Percentiles rank a stretch among this genome's conserved stretches.
phyloP scores from a whole-genome alignment of 2,797 vertebrate genomes.

The Fringilla coelebs region DNA sequence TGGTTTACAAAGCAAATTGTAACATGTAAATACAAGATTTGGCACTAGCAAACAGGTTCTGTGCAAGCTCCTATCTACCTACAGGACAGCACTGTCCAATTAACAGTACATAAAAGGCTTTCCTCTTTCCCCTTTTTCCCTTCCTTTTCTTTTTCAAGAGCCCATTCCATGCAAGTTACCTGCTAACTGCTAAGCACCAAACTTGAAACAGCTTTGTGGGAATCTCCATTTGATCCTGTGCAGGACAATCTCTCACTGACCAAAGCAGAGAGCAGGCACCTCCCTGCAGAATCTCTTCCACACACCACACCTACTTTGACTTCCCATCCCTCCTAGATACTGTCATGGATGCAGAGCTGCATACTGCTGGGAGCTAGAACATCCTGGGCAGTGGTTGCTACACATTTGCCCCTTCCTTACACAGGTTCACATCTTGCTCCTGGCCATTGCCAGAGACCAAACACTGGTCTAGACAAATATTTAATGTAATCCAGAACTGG shows the following conservation, averaged over 20 bases:
- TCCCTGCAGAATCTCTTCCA: fast-evolving
- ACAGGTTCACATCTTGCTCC: background rate
- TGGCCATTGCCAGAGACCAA: background rate
- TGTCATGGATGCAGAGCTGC: background rate
- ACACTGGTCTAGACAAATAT: background rate
- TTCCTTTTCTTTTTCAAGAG: background rate
- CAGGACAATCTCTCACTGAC: background rate
- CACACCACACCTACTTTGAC: background rate
- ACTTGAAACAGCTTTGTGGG: background rate
- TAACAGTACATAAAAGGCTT: fast-evolving
- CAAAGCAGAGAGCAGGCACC: background rate
- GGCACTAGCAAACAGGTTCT: background rate
- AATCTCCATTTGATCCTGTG: background rate
- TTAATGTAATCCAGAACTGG: background rate
- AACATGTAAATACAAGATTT: background rate
- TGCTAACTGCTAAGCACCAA: background rate
- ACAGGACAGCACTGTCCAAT: background rate
- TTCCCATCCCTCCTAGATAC: background rate
- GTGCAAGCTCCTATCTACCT: background rate
- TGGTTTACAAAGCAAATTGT: background rate
- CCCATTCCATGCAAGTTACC: background rate
- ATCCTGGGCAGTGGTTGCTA: background rate
- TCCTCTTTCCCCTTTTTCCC: background rate
- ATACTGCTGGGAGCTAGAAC: background rate
- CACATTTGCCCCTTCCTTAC: background rate